A percentile compares a stretch with the other conserved stretches of the same genome.
Evolutionary conservation across 2,888 invertebrate species (phyloP).

Genomic region (Tiphia femorata): DNA sequence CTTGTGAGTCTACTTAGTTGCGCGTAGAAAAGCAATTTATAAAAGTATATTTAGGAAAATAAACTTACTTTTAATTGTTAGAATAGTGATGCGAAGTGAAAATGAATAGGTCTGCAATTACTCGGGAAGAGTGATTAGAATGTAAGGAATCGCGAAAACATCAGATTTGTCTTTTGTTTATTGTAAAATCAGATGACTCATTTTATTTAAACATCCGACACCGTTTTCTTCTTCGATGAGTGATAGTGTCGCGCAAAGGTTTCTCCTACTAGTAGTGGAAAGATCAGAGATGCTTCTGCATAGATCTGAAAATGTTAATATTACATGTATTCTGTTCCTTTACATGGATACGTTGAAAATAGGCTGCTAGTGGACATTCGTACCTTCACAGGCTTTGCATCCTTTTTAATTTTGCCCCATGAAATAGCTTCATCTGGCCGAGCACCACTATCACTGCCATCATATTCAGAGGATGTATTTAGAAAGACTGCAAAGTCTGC

Average conservation of each 20-base stretch:
- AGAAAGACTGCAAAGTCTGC: constrained; percentile 96
- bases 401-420: constrained; percentile 96
- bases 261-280: constrained; percentile 95
- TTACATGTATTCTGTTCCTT: not conserved
- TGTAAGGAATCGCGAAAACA: too few species aligned
- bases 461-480: constrained; percentile 96
- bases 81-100: too few species aligned
- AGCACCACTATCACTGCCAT: constrained; percentile 98
- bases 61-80: too few species aligned
- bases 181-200: too few species aligned
- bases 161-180: too few species aligned
- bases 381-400: constrained; percentile 91
- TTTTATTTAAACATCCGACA: constrained; percentile 46
- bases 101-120: too few species aligned
- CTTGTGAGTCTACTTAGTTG: too few species aligned
- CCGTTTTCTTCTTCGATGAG: constrained; percentile 46
- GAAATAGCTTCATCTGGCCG: constrained; percentile 98
- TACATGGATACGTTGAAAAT: not conserved
- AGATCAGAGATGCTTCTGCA: constrained; percentile 93
- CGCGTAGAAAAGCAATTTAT: too few species aligned
- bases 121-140: too few species aligned
- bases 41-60: too few species aligned
- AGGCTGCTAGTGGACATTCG: not conserved
- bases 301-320: constrained; percentile 73
- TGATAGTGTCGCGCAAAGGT: constrained; percentile 82